Evolutionary conservation across 2,888 invertebrate species (phyloP), one percentile per base, ranked within the genome.

Genomic region (Andrena bucephala): DNA sequence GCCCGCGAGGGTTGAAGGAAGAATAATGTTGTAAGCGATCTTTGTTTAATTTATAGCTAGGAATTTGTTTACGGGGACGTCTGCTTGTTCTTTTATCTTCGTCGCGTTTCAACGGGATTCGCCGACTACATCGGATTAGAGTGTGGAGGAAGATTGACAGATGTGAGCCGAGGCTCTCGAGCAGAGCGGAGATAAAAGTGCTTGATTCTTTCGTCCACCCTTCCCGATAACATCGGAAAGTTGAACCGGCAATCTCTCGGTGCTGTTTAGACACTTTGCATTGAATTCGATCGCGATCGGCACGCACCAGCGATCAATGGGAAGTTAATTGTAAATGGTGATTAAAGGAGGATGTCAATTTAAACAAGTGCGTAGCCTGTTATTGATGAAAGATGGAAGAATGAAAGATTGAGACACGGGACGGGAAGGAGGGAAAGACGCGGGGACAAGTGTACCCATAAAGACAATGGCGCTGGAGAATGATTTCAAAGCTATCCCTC

Each of bases 401-500:
- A 29, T 29, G 36, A 57, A 48, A 71, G 6, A 48, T 29, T 31
- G 20, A 62, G 60, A 10, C 57, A 10, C 20, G 20, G 20, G 20
- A 20, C 20, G 20, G 20, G 27, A 27, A 20, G 33, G 31, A 33
- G 42, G 57, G 57, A 73, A 57, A 74, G 16, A 36, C n/a, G 63
- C 24, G 67, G 48, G 36, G 31, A 66, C 67, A 74, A 74, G 67
- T 66, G 74, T 31, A 24, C 60, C 57, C 48, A 59, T 59, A 67
- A 74, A 31, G 50, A 74, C 74, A 74, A 74, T 66, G 59, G 48
- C 57, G 60, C 29, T 16, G 29, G 74, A 42, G 42, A 29, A 66
- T 42, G 42, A 42, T 67, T 60, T 73, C 65, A 73, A 66, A 66
- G 73, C 54, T 73, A 73, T 73, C 57, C 66, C 42, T 63, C 73